phyloP scores from a whole-genome alignment of 2,888 invertebrate species.

The Heliconius ismenius region DNA sequence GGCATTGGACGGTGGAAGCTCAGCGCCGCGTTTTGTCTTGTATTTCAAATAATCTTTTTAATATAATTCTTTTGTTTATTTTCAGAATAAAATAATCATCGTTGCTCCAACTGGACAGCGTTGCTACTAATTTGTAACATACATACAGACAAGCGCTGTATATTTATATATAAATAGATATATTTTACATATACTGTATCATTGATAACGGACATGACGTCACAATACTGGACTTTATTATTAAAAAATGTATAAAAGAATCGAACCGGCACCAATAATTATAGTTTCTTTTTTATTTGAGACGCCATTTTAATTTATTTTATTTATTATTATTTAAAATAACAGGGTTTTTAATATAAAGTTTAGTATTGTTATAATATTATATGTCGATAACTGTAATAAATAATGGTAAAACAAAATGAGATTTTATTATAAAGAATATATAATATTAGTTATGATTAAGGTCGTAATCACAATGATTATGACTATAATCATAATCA shows the following conservation, averaged over 20 bases:
- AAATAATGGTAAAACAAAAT: slow-evolving; percentile 17
- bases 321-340: not conserved
- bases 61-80: not conserved
- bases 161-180: slow-evolving; percentile 14
- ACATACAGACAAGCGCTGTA: not conserved
- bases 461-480: not conserved
- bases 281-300: not conserved
- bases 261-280: not conserved
- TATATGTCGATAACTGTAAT: not conserved
- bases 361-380: slow-evolving; percentile 6
- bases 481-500: not conserved
- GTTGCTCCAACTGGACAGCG: not conserved
- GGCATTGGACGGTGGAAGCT: no score
- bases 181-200: slow-evolving; percentile 2
- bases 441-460: slow-evolving; percentile 14
- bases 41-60: not conserved
- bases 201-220: slow-evolving; percentile 2
- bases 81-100: not conserved
- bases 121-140: not conserved
- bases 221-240: slow-evolving; percentile 9
- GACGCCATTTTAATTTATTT: not conserved
- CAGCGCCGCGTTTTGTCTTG: no score
- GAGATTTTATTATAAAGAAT: slow-evolving; percentile 19
- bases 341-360: not conserved
- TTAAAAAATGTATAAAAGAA: not conserved